phyloP scores from a whole-genome alignment of 2,797 vertebrate species.

The Pampus argenteus region DNA sequence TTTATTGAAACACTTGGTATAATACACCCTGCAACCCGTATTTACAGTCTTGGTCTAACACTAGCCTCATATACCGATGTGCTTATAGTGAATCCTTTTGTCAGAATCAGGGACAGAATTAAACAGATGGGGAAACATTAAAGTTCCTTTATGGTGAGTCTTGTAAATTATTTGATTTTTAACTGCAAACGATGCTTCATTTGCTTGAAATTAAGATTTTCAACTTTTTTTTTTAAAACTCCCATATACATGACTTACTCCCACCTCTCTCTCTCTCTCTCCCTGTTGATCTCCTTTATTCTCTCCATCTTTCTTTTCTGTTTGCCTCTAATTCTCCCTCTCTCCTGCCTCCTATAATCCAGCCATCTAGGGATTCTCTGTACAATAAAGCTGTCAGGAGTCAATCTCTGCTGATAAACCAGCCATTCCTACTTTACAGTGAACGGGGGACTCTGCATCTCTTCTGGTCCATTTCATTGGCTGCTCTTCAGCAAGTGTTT shows the following conservation, averaged over 20 bases:
- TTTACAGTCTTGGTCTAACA: too few species aligned
- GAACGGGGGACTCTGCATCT: conserved; percentile 37
- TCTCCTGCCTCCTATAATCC: conserved; percentile 53
- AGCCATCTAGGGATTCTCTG: conserved; percentile 42
- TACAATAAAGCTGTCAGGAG: conserved; percentile 70
- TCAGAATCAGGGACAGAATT: neutral
- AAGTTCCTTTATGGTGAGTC: neutral
- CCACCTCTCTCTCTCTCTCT: neutral
- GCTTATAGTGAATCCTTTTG: too few species aligned
- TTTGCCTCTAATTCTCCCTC: conserved; percentile 16
- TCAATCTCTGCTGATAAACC: conserved; percentile 69
- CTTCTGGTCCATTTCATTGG: conserved; percentile 60
- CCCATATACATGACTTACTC: neutral
- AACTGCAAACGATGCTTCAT: neutral
- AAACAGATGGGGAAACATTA: neutral
- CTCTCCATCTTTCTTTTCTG: conserved; percentile 17
- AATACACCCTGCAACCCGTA: too few species aligned
- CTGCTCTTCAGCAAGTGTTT: conserved; percentile 62
- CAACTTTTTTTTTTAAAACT: neutral
- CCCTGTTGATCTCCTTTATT: conserved; percentile 10
- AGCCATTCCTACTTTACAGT: conserved; percentile 62
- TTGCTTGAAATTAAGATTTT: neutral
- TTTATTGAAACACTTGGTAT: too few species aligned
- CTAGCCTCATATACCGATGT: too few species aligned
- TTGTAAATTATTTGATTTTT: neutral